Conservation (phyloP, 2,888 invertebrate species). For the Colletes collaris region DNA sequence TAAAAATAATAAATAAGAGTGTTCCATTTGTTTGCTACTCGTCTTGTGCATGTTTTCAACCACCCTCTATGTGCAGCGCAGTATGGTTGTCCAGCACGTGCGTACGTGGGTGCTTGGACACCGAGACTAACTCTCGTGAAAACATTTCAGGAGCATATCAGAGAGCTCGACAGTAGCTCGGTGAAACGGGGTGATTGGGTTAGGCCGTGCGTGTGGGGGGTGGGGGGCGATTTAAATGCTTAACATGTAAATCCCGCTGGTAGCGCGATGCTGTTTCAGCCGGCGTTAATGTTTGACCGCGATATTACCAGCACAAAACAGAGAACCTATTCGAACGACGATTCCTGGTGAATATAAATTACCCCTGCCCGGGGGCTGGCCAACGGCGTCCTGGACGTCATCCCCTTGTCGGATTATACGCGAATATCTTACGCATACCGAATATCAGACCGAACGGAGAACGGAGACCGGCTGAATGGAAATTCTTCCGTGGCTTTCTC, state of each 20-base stretch:
- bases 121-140: background rate
- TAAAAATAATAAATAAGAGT: too few species aligned
- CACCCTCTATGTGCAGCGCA: too few species aligned
- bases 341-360: constrained; percentile 66
- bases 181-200: background rate
- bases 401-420: constrained; percentile 33
- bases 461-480: constrained; percentile 33
- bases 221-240: constrained; percentile 56
- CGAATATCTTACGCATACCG: constrained; percentile 55
- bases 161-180: background rate
- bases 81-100: too few species aligned
- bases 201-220: background rate
- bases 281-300: constrained; percentile 56
- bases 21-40: too few species aligned
- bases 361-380: constrained; percentile 43
- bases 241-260: constrained; percentile 61
- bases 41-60: too few species aligned
- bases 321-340: constrained; percentile 30
- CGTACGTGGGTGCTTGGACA: background rate
- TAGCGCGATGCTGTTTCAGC: constrained; percentile 35
- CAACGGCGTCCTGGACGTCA: constrained; percentile 5
- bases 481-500: constrained; percentile 34
- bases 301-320: constrained; percentile 59
- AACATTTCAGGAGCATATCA: background rate
- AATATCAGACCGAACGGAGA: constrained; percentile 36